Percentiles rank a stretch among this genome's conserved stretches.
Evolutionary conservation across 2,113 vertebrate genomes (phyloP).

Genomic region (Leptodactylus fuscus): DNA sequence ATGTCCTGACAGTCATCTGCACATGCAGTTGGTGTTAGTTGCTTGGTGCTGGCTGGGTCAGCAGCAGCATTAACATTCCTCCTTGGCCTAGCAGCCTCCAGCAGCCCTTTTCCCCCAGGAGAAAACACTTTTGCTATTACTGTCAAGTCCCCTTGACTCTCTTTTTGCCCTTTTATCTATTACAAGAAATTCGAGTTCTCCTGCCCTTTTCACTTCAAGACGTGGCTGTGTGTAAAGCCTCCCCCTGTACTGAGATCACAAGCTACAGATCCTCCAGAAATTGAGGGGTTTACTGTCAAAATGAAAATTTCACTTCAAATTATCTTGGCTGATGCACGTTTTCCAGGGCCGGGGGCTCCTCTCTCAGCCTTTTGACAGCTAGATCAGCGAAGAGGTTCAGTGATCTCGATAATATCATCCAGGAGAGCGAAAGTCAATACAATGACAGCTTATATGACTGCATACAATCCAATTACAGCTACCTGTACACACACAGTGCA

Average conservation of each 20-base stretch:
- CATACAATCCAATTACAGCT: slow-evolving; percentile 97
- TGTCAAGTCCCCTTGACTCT: slow-evolving; percentile 99
- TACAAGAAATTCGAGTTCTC: slow-evolving; percentile 98
- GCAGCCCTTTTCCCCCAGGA: slow-evolving; percentile 81
- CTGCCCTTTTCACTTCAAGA: slow-evolving; percentile 98
- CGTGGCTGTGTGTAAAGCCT: slow-evolving; percentile 86
- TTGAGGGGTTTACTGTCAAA: slow-evolving; percentile 95
- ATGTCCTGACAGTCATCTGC: slow-evolving; percentile 62
- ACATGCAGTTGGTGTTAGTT: slow-evolving; percentile 69
- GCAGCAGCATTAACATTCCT: slow-evolving; percentile 96
- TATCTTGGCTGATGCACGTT: slow-evolving; percentile 88
- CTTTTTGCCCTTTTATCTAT: slow-evolving; percentile 99
- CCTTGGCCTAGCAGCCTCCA: slow-evolving; percentile 73
- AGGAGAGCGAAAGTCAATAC: slow-evolving; percentile 88
- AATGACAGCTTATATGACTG: slow-evolving; percentile 90
- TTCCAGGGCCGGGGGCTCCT: slow-evolving; percentile 84
- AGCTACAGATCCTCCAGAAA: slow-evolving; percentile 83
- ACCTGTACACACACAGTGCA: slow-evolving; percentile 71
- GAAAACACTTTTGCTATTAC: slow-evolving; percentile 95
- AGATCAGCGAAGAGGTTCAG: slow-evolving; percentile 88
- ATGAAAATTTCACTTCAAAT: slow-evolving; percentile 95
- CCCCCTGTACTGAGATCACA: slow-evolving; percentile 78
- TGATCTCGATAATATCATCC: slow-evolving; percentile 95
- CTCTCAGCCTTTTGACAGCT: slow-evolving; percentile 93
- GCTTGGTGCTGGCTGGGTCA: slow-evolving; percentile 73